Evolutionary conservation across 2,113 vertebrate genomes (phyloP).

Genomic region (Parotia lawesii): DNA sequence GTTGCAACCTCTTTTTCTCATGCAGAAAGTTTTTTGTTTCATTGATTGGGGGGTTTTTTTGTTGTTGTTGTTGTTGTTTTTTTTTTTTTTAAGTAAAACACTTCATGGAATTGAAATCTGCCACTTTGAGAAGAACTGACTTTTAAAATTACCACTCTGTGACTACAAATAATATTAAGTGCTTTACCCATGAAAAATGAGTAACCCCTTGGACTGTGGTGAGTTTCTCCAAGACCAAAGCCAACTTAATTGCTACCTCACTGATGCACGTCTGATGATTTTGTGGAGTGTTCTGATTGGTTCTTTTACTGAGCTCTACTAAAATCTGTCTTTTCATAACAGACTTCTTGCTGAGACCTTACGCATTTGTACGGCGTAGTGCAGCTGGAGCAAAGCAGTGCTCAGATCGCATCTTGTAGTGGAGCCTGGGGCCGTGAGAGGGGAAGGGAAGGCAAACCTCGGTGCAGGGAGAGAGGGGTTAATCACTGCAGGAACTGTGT

Average conservation of each 20-base stretch:
- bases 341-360: not conserved
- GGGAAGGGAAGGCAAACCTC: not conserved
- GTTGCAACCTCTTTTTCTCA: not conserved
- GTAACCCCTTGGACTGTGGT: not conserved
- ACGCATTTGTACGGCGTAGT: rapidly evolving
- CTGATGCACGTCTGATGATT: not conserved
- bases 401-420: not conserved
- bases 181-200: not conserved
- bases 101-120: not conserved
- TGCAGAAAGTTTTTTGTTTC: not conserved
- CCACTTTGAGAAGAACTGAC: not conserved
- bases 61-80: not conserved
- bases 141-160: not conserved
- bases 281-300: not conserved
- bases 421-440: not conserved
- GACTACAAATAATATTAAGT: not conserved
- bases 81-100: not conserved
- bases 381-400: not conserved
- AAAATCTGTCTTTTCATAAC: not conserved
- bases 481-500: not conserved
- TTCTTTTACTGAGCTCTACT: not conserved
- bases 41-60: not conserved
- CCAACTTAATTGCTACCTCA: not conserved
- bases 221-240: not conserved
- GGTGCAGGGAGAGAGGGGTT: not conserved